A percentile compares a stretch with the other conserved stretches of the same genome.
Conservation (phyloP, 2,113 vertebrate species). For the Thymallus thymallus region DNA sequence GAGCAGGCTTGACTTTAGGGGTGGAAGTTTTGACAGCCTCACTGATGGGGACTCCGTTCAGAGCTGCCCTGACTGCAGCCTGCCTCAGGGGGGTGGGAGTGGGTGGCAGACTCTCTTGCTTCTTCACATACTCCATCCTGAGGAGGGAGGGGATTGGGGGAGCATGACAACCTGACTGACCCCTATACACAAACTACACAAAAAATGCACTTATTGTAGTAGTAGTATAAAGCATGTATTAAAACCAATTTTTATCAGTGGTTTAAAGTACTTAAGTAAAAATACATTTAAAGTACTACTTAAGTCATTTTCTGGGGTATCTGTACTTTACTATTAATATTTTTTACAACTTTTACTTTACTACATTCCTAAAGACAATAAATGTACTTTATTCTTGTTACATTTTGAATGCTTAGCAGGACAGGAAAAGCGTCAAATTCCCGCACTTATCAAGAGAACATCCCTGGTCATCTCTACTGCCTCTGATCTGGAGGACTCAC, state of each 20-base stretch:
- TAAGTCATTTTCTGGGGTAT: no score
- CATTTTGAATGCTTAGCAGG: no score
- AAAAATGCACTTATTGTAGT: background rate
- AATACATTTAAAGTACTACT: no score
- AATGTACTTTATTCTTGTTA: no score
- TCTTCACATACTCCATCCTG: constrained; percentile 22
- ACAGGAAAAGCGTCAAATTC: no score
- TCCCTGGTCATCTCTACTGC: no score
- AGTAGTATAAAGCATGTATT: background rate
- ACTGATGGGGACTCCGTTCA: background rate
- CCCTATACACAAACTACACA: background rate
- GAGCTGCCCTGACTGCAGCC: background rate
- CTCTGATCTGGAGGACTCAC: no score
- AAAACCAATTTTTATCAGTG: background rate
- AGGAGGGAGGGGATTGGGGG: background rate
- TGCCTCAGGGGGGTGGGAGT: background rate
- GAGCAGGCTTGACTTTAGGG: constrained; percentile 7
- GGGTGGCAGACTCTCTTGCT: background rate
- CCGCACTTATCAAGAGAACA: no score
- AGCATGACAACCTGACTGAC: background rate
- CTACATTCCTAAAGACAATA: no score
- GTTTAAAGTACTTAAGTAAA: no score
- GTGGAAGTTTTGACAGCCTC: background rate
- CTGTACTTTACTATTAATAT: no score
- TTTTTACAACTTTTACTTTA: no score